Evolutionary conservation across 2,797 vertebrate genomes (phyloP), one percentile per base, ranked within the genome.

Genomic region (Sylvilagus floridanus): DNA sequence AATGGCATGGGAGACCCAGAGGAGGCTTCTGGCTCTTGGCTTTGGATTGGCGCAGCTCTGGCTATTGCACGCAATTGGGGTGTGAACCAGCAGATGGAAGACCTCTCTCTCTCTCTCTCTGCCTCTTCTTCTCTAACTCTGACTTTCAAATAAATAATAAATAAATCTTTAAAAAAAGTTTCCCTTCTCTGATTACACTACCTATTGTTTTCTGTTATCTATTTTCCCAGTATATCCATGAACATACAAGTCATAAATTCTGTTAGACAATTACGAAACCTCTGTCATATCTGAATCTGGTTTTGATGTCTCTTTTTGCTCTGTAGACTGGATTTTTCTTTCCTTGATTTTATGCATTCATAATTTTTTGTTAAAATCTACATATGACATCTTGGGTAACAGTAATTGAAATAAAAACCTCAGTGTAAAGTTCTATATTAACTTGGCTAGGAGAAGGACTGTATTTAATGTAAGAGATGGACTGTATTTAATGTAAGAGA

Each of bases 321-420:
- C 35, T 82, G 16, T 0, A 88, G 54, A 30, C 8, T 83, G 12
- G 35, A 32, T 68, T 79, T 90, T 92, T 81, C 54, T 57, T 57
- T 54, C 69, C 76, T 69, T 92, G 32, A 7, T 16, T 83, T 84
- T 92, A 22, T 84, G 62, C 5, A 88, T 65, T 32, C 73, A 66
- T 60, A 71, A 77, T 76, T 88, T 92, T 26, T 68, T 95, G 57
- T 69, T 93, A 60, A 78, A 85, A 83, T 50, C 12, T 50, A 60
- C 35, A 35, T 6, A 14, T 54, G 47, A 82, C 9, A 1, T 78
- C 83, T 77, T 85, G 35, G 47, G 32, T 32, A 83, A 69, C 0
- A 88, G 9, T n/a, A 88, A 84, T 19, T 21, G 47, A 83, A 22
- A 75, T 8, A 62, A 78, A 42, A 28, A n/a, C 6, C 21, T 77